A percentile compares a stretch with the other conserved stretches of the same genome.
Conservation (phyloP, 2,797 vertebrate species). For the Ptychobarbus kaznakovi region DNA sequence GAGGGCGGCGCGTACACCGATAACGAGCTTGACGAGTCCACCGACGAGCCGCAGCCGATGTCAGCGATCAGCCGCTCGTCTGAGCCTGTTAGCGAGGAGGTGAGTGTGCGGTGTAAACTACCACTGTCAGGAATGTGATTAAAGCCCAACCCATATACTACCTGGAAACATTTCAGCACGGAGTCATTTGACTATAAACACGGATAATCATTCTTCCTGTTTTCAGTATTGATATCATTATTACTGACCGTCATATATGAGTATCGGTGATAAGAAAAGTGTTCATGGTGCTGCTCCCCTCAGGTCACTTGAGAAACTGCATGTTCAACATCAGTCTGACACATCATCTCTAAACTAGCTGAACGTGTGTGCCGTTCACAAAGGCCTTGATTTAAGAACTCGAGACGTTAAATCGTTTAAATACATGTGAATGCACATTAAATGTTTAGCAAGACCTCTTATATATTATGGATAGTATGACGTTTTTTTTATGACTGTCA, state of each 20-base stretch:
- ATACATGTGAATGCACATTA: neutral
- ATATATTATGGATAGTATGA: neutral
- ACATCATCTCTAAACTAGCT: neutral
- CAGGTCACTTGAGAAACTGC: constrained; percentile 32
- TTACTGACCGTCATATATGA: neutral
- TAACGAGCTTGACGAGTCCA: constrained; percentile 93
- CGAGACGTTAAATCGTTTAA: neutral
- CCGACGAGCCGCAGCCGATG: constrained; percentile 82
- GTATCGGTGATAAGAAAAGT: neutral
- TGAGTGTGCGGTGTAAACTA: constrained; percentile 57
- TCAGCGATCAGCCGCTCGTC: constrained; percentile 92
- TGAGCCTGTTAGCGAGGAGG: constrained; percentile 92
- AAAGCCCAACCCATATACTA: neutral
- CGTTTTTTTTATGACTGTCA: neutral
- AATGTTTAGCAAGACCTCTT: neutral
- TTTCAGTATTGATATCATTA: neutral
- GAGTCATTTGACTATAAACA: neutral
- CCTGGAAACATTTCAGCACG: neutral
- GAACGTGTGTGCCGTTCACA: neutral
- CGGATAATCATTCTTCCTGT: neutral
- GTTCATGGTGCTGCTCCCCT: neutral
- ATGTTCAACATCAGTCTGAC: neutral
- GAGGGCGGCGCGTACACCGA: constrained; percentile 97
- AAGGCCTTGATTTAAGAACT: neutral
- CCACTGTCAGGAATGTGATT: neutral